These are phyloP conservation scores for Cotesia typhae DNA, from an alignment of 1,140 invertebrate species.

Conservation along the genomic window DNA sequence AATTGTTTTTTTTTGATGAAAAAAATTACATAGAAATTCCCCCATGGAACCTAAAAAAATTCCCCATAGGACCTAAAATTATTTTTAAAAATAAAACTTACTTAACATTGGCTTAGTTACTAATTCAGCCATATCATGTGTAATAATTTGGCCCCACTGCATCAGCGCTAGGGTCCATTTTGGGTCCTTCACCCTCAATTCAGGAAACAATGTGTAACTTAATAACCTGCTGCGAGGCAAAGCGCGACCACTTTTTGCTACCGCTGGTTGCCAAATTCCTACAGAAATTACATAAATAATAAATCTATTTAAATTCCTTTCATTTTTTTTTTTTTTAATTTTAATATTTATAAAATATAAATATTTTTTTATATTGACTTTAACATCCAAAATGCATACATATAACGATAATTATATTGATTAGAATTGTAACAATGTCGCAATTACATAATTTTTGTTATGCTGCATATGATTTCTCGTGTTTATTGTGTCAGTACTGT, in stretches of 20 bases:
- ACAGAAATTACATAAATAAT: not conserved
- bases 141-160: slow-evolving; percentile 89
- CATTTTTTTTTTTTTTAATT: not conserved
- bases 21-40: no score
- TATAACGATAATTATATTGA: no score
- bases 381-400: no score
- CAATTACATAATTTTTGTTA: no score
- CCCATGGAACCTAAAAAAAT: no score
- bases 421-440: no score
- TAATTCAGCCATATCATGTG: slow-evolving; percentile 80
- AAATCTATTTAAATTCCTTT: no score
- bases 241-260: slow-evolving; percentile 69
- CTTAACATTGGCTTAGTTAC: slow-evolving; percentile 12
- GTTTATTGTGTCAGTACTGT: no score
- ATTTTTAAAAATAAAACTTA: not conserved
- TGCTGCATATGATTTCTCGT: no score
- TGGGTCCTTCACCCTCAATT: slow-evolving; percentile 72
- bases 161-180: slow-evolving; percentile 80
- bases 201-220: slow-evolving; percentile 75
- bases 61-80: no score
- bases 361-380: no score
- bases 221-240: slow-evolving; percentile 78
- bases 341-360: slow-evolving; percentile 1
- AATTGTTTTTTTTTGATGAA: no score
- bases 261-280: slow-evolving; percentile 74